Percentiles rank a stretch among this genome's conserved stretches.
Conservation (phyloP, 1,140 invertebrate genomes). For the Nebria ingens region DNA sequence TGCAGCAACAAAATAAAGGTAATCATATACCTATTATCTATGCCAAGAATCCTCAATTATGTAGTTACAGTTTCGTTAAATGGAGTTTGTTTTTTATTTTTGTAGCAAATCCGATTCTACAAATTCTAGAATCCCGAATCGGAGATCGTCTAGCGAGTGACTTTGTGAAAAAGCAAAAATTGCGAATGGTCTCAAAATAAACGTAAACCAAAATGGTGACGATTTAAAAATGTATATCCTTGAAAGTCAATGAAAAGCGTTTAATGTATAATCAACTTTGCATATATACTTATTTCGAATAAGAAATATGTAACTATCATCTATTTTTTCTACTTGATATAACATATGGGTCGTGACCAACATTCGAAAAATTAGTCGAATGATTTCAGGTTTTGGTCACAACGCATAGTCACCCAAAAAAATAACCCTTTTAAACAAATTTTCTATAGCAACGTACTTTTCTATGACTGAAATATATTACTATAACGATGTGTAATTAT, state of each 20-base stretch:
- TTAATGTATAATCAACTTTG: background rate
- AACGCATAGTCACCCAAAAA: too few relatives aligned
- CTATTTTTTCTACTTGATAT: background rate
- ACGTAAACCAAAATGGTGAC: background rate
- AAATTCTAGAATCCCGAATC: constrained; percentile 70
- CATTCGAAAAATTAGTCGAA: background rate
- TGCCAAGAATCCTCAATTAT: background rate
- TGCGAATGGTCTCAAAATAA: constrained; percentile 44
- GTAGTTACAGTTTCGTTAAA: background rate
- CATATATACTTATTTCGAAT: background rate
- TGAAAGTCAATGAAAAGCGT: too few relatives aligned
- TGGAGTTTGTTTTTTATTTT: constrained; percentile 18
- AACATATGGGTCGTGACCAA: background rate
- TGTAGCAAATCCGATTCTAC: constrained; percentile 69
- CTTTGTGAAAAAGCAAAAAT: constrained; percentile 78
- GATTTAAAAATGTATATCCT: background rate
- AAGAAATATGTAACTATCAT: background rate
- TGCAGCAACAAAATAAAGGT: constrained; percentile 84
- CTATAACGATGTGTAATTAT: background rate
- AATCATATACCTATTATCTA: constrained; percentile 32
- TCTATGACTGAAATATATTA: background rate
- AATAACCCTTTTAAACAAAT: background rate
- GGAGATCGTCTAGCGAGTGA: constrained; percentile 79
- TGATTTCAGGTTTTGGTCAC: background rate
- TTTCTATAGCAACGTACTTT: constrained; percentile 3